Base-by-base conservation (phyloP, 2,888 invertebrate genomes). In the Fragum fragum region DNA sequence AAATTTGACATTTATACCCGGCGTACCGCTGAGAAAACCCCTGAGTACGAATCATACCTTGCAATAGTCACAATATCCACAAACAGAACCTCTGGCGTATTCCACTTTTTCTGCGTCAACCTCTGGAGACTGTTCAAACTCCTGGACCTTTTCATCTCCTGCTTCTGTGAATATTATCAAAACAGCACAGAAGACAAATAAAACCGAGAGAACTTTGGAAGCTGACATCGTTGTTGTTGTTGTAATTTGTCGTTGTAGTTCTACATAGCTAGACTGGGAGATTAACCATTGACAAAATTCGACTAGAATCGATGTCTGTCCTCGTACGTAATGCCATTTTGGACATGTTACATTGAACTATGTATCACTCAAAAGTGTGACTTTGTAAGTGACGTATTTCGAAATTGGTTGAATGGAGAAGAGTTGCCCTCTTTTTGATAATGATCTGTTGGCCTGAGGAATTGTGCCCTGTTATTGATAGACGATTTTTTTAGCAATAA, bases 61-160 rank as follows among this genome's bases (percentile, higher is more conserved):
- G 85, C 94, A 94, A 71, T 94, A 93, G 9, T 88, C 85, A 73
- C 94, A 94, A 73, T 94, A 94, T 32, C 90, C 89, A 73, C 94
- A 94, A 5, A 93, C 85, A 6, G 94, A 94, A 16, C 94, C 94
- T 79, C 92, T 93, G 11, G 93, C 92, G 81, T 94, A 94, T 53
- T 92, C 91, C 59, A 93, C 70, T 73, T 92, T 90, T 72, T 88
- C 87, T 9, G 85, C 77, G 53, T 92, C 91, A 1, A 89, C 83
- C 7, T 71, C 79, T 21, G 78, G 69, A 42, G 71, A 74, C 71
- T 81, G 70, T 23, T 78, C 63, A 71, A 77, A 74, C 57, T 80
- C 77, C 29, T 79, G 9, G 29, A 63, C 59, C 5, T 47, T 47
- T 21, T 63, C 26, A 9, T 63, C 73, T n/a, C 11, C 73, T 52